Percentiles rank a stretch among this genome's conserved stretches.
These are phyloP conservation scores for Vicugna pacos DNA, from an alignment of 2,113 vertebrate genomes.

Conservation along the genomic window DNA sequence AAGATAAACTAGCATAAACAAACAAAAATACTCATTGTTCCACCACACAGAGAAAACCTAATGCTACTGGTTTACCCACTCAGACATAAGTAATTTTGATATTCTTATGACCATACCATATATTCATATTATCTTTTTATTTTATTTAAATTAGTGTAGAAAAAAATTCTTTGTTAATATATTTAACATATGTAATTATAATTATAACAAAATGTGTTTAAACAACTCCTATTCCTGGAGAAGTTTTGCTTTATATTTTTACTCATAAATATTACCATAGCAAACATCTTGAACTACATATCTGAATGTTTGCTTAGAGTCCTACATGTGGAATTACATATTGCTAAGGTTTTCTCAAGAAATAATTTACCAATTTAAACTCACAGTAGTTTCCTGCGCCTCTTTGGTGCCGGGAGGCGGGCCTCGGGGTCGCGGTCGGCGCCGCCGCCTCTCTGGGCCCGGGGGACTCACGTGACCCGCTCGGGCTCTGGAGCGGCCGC, in stretches of 20 bases:
- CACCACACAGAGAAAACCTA: not conserved
- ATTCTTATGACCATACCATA: not conserved
- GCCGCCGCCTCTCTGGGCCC: no score
- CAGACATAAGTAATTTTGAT: not conserved
- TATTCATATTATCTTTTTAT: not conserved
- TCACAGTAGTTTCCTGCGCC: not conserved
- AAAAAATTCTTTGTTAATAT: not conserved
- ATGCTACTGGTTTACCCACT: not conserved
- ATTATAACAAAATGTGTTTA: not conserved
- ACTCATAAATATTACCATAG: not conserved
- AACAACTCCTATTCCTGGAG: not conserved
- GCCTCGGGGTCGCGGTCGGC: no score
- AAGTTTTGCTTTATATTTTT: slow-evolving; percentile 15
- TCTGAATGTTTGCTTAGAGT: not conserved
- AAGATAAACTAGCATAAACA: not conserved
- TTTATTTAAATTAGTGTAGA: not conserved
- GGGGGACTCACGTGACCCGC: no score
- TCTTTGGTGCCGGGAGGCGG: no score
- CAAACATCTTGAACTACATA: not conserved
- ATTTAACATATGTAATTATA: not conserved
- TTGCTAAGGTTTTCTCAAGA: not conserved
- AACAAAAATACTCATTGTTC: not conserved
- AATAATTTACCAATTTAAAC: slow-evolving; percentile 8
- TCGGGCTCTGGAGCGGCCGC: no score
- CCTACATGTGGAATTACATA: not conserved